These are phyloP conservation scores for Nannospalax galili DNA, from an alignment of 2,113 vertebrate species.

Conservation along the genomic window DNA sequence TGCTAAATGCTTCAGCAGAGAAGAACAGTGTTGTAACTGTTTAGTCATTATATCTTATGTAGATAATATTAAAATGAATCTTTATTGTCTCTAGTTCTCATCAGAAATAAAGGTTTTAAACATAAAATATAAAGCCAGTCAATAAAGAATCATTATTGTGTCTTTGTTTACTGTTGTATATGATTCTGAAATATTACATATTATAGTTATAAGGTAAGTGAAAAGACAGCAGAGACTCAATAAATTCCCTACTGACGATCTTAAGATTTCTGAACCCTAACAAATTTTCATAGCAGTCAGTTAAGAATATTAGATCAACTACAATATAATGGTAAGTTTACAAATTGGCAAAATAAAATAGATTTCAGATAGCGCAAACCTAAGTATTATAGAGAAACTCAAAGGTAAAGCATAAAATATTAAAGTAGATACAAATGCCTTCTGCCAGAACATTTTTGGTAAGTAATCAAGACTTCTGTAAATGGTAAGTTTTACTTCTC, in stretches of 20 bases:
- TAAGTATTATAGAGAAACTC: conserved; percentile 33
- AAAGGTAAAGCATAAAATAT: conserved; percentile 14
- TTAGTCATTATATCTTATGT: too few species aligned
- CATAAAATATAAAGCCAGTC: background rate
- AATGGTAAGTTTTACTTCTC: too few species aligned
- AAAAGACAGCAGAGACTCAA: background rate
- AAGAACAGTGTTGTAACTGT: background rate
- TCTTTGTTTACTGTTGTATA: background rate
- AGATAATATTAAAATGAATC: too few species aligned
- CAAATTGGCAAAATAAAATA: conserved; percentile 29
- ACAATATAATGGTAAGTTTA: background rate
- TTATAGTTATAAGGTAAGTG: background rate
- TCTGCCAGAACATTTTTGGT: background rate
- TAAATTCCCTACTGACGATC: background rate
- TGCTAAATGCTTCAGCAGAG: conserved; percentile 24
- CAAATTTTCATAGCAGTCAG: background rate
- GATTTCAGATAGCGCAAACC: background rate
- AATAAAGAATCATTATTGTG: background rate
- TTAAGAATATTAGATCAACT: background rate
- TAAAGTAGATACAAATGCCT: background rate
- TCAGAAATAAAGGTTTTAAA: background rate
- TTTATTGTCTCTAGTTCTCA: background rate
- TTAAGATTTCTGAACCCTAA: conserved; percentile 1
- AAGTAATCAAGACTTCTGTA: background rate
- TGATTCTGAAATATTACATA: conserved; percentile 32